These are phyloP conservation scores for Xenotilapia caudafasciata DNA, from an alignment of 2,113 vertebrate genomes.

Conservation along the genomic window DNA sequence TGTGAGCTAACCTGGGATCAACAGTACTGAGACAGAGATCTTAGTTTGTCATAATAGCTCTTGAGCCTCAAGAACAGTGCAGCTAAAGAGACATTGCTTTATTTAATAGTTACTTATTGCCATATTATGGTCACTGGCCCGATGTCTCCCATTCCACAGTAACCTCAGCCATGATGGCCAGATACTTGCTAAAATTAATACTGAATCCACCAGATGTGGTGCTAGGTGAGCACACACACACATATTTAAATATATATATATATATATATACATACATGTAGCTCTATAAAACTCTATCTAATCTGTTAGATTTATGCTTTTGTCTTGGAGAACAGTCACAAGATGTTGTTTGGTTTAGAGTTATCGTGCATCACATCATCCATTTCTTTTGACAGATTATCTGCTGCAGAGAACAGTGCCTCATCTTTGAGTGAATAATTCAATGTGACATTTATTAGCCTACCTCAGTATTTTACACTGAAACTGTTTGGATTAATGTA, in stretches of 20 bases:
- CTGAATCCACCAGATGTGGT: neutral
- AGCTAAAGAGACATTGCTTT: neutral
- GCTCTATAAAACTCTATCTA: neutral
- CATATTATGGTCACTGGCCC: neutral
- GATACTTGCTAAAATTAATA: neutral
- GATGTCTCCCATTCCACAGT: neutral
- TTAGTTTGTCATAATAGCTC: neutral
- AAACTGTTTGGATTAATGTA: neutral
- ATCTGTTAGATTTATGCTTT: neutral
- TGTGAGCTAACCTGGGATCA: neutral
- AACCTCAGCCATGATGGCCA: neutral
- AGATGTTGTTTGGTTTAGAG: neutral
- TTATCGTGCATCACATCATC: neutral
- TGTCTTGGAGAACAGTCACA: neutral
- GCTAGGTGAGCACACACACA: neutral
- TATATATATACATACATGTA: rapidly evolving
- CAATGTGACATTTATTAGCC: neutral
- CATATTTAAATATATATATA: too few relatives aligned
- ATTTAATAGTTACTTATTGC: neutral
- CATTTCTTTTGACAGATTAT: neutral
- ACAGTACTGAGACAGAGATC: neutral
- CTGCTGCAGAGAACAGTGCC: neutral
- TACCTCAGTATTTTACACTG: neutral
- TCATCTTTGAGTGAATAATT: neutral
- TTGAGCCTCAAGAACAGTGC: neutral